Percentiles rank a stretch among this genome's conserved stretches.
These are phyloP conservation scores for Onychostoma macrolepis DNA, from an alignment of 2,113 vertebrate genomes.

Conservation along the genomic window DNA sequence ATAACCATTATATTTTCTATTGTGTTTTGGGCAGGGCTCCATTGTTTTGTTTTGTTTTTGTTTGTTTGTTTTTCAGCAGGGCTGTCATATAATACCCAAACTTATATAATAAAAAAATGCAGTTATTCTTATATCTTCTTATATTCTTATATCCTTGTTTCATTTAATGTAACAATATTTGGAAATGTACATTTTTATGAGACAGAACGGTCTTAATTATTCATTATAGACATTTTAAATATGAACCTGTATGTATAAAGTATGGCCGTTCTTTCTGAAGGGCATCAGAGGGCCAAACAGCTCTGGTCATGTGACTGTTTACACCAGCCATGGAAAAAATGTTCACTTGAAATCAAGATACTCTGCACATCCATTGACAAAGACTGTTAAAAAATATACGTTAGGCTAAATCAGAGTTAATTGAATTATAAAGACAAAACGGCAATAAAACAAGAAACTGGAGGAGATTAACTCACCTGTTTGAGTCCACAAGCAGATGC, in stretches of 20 bases:
- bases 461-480: constrained; percentile 2
- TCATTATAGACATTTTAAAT: not conserved
- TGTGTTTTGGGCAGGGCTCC: no score
- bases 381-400: not conserved
- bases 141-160: no score
- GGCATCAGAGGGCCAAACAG: not conserved
- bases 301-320: not conserved
- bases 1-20: no score
- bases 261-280: not conserved
- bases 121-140: no score
- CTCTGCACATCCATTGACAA: not conserved
- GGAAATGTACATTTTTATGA: not conserved
- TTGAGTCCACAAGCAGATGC: not conserved
- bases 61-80: no score
- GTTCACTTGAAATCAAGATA: not conserved
- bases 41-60: no score
- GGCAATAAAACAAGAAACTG: not conserved
- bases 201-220: not conserved
- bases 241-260: not conserved
- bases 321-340: not conserved
- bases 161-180: not conserved
- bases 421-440: not conserved
- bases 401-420: not conserved
- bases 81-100: no score
- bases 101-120: no score